These are phyloP conservation scores for Poeciliopsis retropinna DNA, from an alignment of 2,113 vertebrate species.

Conservation along the genomic window DNA sequence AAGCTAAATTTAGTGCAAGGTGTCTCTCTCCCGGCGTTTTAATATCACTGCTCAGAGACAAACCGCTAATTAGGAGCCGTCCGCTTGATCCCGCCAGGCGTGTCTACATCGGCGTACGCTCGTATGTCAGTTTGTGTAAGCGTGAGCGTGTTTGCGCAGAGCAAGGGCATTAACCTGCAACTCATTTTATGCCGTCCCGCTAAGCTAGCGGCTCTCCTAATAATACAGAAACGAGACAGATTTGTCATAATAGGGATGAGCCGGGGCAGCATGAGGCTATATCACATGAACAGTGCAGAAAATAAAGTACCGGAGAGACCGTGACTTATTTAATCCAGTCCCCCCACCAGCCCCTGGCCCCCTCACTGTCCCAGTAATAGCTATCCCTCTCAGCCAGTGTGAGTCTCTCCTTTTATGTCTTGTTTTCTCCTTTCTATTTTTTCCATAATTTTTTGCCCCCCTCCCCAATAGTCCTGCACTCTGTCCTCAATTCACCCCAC, in stretches of 20 bases:
- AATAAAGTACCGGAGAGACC: conserved; percentile 67
- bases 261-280: conserved; percentile 36
- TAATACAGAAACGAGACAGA: conserved; percentile 55
- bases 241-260: conserved; percentile 67
- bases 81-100: conserved; percentile 15
- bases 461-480: not conserved
- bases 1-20: conserved; percentile 59
- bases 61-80: conserved; percentile 55
- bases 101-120: not conserved
- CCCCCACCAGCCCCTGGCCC: not conserved
- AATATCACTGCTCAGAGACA: conserved; percentile 45
- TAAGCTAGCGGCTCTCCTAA: conserved; percentile 57
- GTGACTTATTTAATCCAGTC: conserved; percentile 60
- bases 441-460: conserved; percentile 19
- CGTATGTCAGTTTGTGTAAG: not conserved
- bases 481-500: conserved; percentile 40
- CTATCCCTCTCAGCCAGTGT: conserved; percentile 34
- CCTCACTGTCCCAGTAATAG: conserved; percentile 55
- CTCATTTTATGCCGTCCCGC: conserved; percentile 59
- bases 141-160: conserved; percentile 15
- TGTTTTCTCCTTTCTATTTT: conserved; percentile 31
- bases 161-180: conserved; percentile 61
- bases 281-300: conserved; percentile 43
- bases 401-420: conserved; percentile 51
- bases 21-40: conserved; percentile 42